A percentile compares a stretch with the other conserved stretches of the same genome.
These are phyloP conservation scores for Metacarcinus magister DNA, from an alignment of 2,888 invertebrate genomes.

Conservation along the genomic window DNA sequence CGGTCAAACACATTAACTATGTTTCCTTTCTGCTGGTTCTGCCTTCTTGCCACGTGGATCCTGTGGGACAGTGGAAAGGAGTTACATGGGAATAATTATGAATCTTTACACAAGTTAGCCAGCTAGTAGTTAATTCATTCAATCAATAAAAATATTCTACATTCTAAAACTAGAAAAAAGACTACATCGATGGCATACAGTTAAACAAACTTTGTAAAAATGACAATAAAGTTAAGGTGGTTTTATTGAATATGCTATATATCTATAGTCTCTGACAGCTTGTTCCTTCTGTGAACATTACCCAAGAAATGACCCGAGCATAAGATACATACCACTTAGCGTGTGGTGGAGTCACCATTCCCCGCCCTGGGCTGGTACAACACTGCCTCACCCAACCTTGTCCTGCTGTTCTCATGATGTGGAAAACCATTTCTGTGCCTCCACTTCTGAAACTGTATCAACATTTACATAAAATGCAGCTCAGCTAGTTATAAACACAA, in stretches of 20 bases:
- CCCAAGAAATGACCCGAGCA: neutral
- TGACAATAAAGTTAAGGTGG: too few relatives aligned
- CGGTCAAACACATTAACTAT: constrained; percentile 95
- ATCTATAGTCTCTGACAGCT: too few relatives aligned
- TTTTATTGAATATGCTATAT: too few relatives aligned
- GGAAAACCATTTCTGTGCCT: neutral
- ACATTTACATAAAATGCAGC: neutral
- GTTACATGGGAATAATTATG: neutral
- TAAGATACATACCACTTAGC: constrained; percentile 8
- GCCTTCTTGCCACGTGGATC: constrained; percentile 62
- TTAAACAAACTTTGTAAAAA: too few relatives aligned
- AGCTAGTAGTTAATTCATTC: too few relatives aligned
- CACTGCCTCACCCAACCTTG: neutral
- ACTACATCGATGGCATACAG: too few relatives aligned
- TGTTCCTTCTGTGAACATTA: too few relatives aligned
- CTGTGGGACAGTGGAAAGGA: neutral
- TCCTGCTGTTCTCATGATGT: neutral
- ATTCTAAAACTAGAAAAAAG: too few relatives aligned
- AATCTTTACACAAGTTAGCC: too few relatives aligned
- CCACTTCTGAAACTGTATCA: neutral
- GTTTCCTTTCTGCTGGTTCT: constrained; percentile 82
- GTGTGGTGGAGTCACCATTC: neutral
- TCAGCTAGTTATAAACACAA: neutral
- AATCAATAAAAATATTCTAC: too few relatives aligned
- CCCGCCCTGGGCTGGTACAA: neutral